Evolutionary conservation across 2,888 invertebrate species (phyloP).

Genomic region (Lamellibrachia satsuma): DNA sequence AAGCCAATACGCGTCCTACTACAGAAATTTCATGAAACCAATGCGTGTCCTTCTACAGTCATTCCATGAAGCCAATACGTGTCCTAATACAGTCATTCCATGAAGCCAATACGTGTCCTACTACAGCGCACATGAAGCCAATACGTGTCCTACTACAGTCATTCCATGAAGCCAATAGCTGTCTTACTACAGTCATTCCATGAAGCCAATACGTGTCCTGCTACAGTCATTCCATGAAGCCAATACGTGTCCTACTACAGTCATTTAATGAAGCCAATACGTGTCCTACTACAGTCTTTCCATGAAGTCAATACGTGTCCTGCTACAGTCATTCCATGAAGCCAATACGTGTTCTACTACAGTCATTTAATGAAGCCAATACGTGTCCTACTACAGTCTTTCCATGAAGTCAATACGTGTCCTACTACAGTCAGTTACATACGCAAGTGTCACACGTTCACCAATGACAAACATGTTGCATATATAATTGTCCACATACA

Average conservation of each 20-base stretch:
- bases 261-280: not conserved
- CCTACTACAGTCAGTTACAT: not conserved
- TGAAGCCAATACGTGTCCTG: no score
- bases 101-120: not conserved
- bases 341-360: not conserved
- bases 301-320: not conserved
- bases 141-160: not conserved
- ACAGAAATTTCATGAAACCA: not conserved
- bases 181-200: not conserved
- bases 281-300: not conserved
- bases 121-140: not conserved
- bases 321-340: not conserved
- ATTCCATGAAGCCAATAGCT: not conserved
- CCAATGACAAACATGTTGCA: not conserved
- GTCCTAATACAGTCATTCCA: not conserved
- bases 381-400: not conserved
- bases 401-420: not conserved
- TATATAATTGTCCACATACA: not conserved
- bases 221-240: no score
- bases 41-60: not conserved
- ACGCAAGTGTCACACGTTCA: no score
- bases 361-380: not conserved
- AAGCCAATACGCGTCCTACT: no score
- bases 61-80: not conserved
- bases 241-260: not conserved